These are phyloP conservation scores for Bradysia coprophila DNA, from an alignment of 1,140 invertebrate species.

Conservation along the genomic window DNA sequence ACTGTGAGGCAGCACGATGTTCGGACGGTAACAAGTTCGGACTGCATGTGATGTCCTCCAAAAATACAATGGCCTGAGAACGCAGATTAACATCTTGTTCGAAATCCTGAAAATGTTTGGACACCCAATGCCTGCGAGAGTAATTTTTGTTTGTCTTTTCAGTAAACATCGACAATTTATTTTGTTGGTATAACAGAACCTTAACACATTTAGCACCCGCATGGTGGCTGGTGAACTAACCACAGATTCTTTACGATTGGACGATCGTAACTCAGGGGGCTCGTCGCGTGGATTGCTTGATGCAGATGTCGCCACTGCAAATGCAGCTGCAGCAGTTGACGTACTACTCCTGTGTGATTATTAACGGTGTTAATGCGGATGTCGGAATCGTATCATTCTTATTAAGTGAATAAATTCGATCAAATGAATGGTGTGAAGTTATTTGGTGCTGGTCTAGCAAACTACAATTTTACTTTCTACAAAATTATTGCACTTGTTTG, in stretches of 20 bases:
- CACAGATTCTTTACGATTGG: slow-evolving; percentile 54
- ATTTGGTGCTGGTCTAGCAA: too few species aligned
- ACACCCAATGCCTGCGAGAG: slow-evolving; percentile 41
- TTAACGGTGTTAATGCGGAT: not conserved
- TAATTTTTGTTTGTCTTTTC: too few species aligned
- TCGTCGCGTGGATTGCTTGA: slow-evolving; percentile 58
- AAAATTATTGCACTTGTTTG: too few species aligned
- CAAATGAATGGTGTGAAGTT: too few species aligned
- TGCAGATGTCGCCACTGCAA: slow-evolving; percentile 80
- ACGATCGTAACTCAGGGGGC: slow-evolving; percentile 17
- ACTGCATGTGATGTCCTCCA: slow-evolving; percentile 75
- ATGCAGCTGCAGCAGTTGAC: slow-evolving; percentile 74
- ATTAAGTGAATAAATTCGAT: too few species aligned
- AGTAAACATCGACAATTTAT: too few species aligned
- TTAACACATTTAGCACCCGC: slow-evolving; percentile 76
- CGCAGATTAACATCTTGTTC: slow-evolving; percentile 59
- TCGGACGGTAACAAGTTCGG: slow-evolving; percentile 75
- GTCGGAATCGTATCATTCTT: too few species aligned
- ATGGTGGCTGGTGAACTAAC: slow-evolving; percentile 86
- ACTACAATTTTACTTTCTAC: too few species aligned
- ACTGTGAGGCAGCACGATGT: slow-evolving; percentile 69
- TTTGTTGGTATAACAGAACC: too few species aligned
- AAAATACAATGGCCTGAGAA: slow-evolving; percentile 62
- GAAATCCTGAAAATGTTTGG: slow-evolving; percentile 63
- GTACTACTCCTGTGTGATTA: slow-evolving; percentile 62